A percentile compares a stretch with the other conserved stretches of the same genome.
phyloP scores from a whole-genome alignment of 2,888 invertebrate species.

The Cacoxenus indagator region DNA sequence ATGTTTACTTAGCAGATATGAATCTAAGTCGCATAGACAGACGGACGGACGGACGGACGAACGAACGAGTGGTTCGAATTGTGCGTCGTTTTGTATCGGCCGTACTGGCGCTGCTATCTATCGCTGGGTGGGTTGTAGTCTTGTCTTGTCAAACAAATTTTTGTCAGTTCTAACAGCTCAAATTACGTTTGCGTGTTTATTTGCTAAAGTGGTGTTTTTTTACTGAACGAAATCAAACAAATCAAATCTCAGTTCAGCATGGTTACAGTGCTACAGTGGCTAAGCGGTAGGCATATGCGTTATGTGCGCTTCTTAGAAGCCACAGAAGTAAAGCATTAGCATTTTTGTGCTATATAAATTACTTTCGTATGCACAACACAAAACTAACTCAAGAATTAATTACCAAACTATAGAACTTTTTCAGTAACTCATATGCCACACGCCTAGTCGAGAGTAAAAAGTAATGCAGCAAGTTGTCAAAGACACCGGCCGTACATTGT shows the following conservation, averaged over 20 bases:
- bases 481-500: too few species aligned
- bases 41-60: not conserved
- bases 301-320: not conserved
- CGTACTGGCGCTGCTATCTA: not conserved
- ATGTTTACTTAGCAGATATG: not conserved
- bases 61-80: not conserved
- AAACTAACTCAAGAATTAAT: too few species aligned
- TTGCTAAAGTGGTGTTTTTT: not conserved
- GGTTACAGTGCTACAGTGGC: too few species aligned
- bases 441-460: too few species aligned
- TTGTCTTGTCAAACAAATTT: not conserved
- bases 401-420: too few species aligned
- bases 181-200: slow-evolving; percentile 51
- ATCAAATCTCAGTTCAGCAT: not conserved
- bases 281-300: not conserved
- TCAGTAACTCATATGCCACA: too few species aligned
- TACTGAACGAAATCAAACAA: not conserved
- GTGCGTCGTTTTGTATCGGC: not conserved
- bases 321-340: too few species aligned
- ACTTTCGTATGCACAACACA: too few species aligned
- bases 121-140: not conserved
- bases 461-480: too few species aligned
- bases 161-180: slow-evolving; percentile 52
- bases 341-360: too few species aligned
- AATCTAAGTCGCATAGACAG: not conserved